Evolutionary conservation across 2,113 vertebrate species (phyloP), one percentile per base, ranked within the genome.

Genomic region (Mirounga angustirostris): DNA sequence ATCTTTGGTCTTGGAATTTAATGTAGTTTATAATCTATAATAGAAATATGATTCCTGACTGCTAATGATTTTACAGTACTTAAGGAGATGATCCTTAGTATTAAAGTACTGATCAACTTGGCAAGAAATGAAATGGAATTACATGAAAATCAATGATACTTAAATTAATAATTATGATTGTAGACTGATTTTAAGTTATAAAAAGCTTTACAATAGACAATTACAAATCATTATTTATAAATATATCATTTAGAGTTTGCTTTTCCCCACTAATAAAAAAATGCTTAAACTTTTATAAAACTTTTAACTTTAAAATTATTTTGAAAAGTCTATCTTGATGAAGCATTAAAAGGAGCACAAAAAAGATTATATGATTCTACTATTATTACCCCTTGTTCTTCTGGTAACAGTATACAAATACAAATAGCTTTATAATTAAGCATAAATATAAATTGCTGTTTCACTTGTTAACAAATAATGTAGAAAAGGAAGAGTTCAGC

Each of bases 101-200:
- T n/a, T 58, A 94, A 50, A 76, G 52, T 76, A 83, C 4, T 79
- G 26, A 71, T 78, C 95, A 82, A 86, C 12, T 6, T 88, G 22
- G 21, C 11, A 86, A 90, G 56, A 80, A 93, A 74, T 67, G 16
- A 96, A 58, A 81, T 87, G 13, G 22, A 59, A 95, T 84, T 83
- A 76, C 5, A 16, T 81, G 43, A 93, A 92, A 73, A 96, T 79
- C 50, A 91, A 83, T 76, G 18, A 76, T 40, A 69, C 14, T 50
- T 80, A 71, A 76, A 76, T 50, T 82, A 74, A 58, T 54, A 95
- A 63, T 97, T 88, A 94, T 69, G 33, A 54, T 52, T 43, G 73
- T 8, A 86, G 54, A 76, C 15, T 63, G 1, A 93, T 74, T 67
- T 87, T 78, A 87, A 89, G 40, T 93, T 76, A 95, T 52, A 76